A percentile compares a stretch with the other conserved stretches of the same genome.
phyloP scores from a whole-genome alignment of 2,888 invertebrate species.

The Toxonevra muliebris region DNA sequence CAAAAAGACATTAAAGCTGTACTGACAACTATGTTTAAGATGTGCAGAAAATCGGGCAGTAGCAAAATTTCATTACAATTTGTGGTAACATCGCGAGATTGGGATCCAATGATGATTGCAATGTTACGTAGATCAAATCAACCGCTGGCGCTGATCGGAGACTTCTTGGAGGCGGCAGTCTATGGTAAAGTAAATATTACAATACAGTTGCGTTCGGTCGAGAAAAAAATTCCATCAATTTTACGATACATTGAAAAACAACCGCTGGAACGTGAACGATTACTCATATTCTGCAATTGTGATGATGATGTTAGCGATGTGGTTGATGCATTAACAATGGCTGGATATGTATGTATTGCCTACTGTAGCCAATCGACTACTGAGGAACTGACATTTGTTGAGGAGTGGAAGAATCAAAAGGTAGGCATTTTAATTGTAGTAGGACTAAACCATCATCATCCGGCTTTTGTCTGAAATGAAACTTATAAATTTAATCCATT shows the following conservation, averaged over 20 bases:
- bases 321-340: slow-evolving; percentile 43
- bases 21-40: slow-evolving; percentile 37
- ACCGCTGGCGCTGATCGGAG: slow-evolving; percentile 75
- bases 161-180: slow-evolving; percentile 78
- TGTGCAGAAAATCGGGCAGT: slow-evolving; percentile 31
- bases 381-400: slow-evolving; percentile 36
- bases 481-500: background rate
- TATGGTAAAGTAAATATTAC: slow-evolving; percentile 71
- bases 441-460: too few relatives aligned
- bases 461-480: background rate
- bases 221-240: slow-evolving; percentile 56
- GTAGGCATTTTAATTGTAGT: slow-evolving; percentile 38
- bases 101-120: slow-evolving; percentile 69
- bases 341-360: slow-evolving; percentile 43
- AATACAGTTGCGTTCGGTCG: slow-evolving; percentile 59
- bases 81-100: slow-evolving; percentile 71
- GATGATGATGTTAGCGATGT: slow-evolving; percentile 69
- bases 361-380: slow-evolving; percentile 38
- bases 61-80: slow-evolving; percentile 64
- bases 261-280: slow-evolving; percentile 65
- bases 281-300: slow-evolving; percentile 72
- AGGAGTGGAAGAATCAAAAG: slow-evolving; percentile 47
- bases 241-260: slow-evolving; percentile 67
- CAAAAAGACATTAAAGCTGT: slow-evolving; percentile 39
- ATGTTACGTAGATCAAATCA: slow-evolving; percentile 65